Evolutionary conservation across 1,140 invertebrate species (phyloP), one percentile per base, ranked within the genome.

Genomic region (Drosophila quadrilineata): DNA sequence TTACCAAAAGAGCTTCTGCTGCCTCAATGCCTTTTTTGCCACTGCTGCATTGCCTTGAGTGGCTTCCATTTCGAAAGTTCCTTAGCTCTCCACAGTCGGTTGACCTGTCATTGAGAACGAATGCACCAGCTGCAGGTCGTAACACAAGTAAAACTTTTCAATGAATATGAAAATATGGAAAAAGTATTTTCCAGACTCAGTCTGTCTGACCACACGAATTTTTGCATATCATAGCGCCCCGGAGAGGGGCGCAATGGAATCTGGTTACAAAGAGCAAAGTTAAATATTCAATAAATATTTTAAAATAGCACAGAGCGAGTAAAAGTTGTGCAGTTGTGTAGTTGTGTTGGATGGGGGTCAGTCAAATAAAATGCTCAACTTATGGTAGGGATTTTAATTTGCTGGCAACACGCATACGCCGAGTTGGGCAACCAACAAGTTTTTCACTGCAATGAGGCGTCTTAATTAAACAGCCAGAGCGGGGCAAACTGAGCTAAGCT

Each of bases 241-340:
- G 3, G 26, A 6, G 24, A n/a, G n/a, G n/a, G n/a, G n/a, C 10
- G 6, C 6, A 12, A 28, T 26, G 12, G 24, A 12, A 22, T 31
- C 29, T 29, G 70, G 26, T 45, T 46, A 41, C 40, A 54, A 49
- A 56, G 50, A 50, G 53, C 36, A 59, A 71, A 56, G 52, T 75
- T 56, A 69, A 43, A 59, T 46, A 74, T 69, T 71, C 57, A 56
- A 73, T 77, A 73, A 77, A 77, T 77, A 79, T 64, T 77, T 73
- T 31, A 77, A 16, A 22, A 19, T 58, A 33, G 17, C 43, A 54
- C 48, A 50, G 36, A 28, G 62, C 19, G 45, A 3, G 3, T 12
- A 66, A 12, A 50, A 19, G 28, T 22, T 43, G n/a, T n/a, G n/a
- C n/a, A n/a, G n/a, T n/a, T n/a, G n/a, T n/a, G n/a, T 22, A 43